Percentiles rank a stretch among this genome's conserved stretches.
phyloP scores from a whole-genome alignment of 2,888 invertebrate species.

The Lypha dubia region DNA sequence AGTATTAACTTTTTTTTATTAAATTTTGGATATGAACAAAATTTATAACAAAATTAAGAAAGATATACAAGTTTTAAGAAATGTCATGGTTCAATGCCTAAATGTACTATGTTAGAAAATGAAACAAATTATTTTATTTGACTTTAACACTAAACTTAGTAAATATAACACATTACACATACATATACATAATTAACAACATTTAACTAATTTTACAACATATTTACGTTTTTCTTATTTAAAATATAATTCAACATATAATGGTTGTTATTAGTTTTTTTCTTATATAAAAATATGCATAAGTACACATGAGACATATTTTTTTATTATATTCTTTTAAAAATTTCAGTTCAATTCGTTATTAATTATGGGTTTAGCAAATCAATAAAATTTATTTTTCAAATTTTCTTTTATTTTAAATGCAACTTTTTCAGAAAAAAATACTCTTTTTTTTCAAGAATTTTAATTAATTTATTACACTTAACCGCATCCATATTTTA shows the following conservation, averaged over 20 bases:
- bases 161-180: conserved; percentile 35
- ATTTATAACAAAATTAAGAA: neutral
- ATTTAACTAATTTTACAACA: conserved; percentile 50
- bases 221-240: neutral
- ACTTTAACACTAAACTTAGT: conserved; percentile 37
- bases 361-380: conserved; percentile 38
- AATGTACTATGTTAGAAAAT: neutral
- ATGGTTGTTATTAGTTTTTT: neutral
- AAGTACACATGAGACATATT: conserved; percentile 59
- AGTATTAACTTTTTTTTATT: neutral
- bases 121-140: neutral
- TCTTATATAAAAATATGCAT: conserved; percentile 25
- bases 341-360: conserved; percentile 58
- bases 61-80: neutral
- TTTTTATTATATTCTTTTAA: conserved; percentile 37
- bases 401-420: conserved; percentile 52
- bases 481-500: neutral
- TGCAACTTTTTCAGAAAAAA: conserved; percentile 49
- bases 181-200: conserved; percentile 39
- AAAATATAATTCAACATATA: neutral
- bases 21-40: no score
- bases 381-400: conserved; percentile 24
- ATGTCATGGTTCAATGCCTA: neutral
- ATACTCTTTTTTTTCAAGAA: conserved; percentile 14
- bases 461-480: neutral